Evolutionary conservation across 2,888 invertebrate genomes (phyloP).

Genomic region (Pollenia amentaria): DNA sequence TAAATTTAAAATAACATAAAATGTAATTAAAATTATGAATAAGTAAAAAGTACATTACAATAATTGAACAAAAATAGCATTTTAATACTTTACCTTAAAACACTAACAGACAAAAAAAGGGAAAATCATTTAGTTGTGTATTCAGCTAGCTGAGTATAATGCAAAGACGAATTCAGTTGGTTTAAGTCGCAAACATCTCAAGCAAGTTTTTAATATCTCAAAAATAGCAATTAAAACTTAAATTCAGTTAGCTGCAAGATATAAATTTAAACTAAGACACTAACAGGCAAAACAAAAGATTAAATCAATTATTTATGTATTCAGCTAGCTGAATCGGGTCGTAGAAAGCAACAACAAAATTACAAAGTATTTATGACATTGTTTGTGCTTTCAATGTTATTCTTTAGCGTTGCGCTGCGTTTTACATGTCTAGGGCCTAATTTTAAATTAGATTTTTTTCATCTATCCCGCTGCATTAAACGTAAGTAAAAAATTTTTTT

Average conservation of each 20-base stretch:
- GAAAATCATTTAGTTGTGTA: not conserved
- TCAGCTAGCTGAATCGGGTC: conserved; percentile 45
- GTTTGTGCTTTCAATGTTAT: no score
- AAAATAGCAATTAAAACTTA: not conserved
- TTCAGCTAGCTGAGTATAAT: conserved; percentile 5
- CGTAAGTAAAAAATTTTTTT: not conserved
- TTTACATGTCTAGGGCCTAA: no score
- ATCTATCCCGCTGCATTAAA: conserved; percentile 21
- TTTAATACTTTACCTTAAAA: not conserved
- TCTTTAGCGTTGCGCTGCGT: no score
- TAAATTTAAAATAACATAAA: conserved; percentile 3
- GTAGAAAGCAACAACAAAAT: no score
- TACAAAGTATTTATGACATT: no score
- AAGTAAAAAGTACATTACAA: not conserved
- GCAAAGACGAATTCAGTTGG: conserved; percentile 14
- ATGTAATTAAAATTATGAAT: conserved; percentile 13
- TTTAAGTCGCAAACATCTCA: no score
- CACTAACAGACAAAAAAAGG: not conserved
- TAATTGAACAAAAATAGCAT: not conserved
- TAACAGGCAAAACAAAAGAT: no score
- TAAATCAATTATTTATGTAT: not conserved
- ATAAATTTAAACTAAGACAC: not conserved
- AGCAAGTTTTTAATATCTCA: no score
- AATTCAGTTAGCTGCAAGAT: conserved; percentile 25
- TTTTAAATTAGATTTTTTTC: not conserved